Base-by-base conservation (phyloP, 2,113 vertebrate species). In the Rostratula benghalensis region DNA sequence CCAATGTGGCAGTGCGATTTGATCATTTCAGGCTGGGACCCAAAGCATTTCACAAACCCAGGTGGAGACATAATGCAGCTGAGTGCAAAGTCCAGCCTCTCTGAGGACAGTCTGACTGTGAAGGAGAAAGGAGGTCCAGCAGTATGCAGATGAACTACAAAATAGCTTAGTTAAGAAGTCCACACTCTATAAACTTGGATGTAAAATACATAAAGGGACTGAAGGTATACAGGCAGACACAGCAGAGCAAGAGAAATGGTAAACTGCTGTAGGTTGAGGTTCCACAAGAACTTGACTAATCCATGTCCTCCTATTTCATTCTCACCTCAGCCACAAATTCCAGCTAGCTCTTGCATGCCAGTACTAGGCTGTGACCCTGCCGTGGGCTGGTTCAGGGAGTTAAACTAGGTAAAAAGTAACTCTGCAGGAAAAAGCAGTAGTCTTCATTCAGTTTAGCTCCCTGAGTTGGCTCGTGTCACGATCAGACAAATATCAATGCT, bases 321-420 rank as follows among this genome's bases (percentile, higher is more conserved):
- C 71, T 84, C 35, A 87, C 1, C 12, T 10, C 21, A 75, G 19
- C 5, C 33, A 79, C 46, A 54, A 71, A 91, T 87, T 92, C 73
- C 89, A 94, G 25, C 31, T 35, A 81, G 28, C 25, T 46, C 31
- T 57, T 57, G 16, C 22, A 0, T 70, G 68, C 54, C 76, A 60
- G 41, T 33, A 45, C 18, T 41, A 77, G 68, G 43, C 48, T 56
- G 7, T 83, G 83, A 84, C 43, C 28, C 59, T 86, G n/a, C 43
- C 1, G 0, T 51, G 56, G 89, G 54, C 31, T 71, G 51, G 18
- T 87, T 90, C 73, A 81, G 64, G 18, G 18, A 81, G 53, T 51
- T 82, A 92, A 92, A 84, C 14, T 43, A 89, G 80, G 56, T 81
- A 50, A 94, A 91, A 95, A 94, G 64, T 46, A 83, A 81, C 25